A percentile compares a stretch with the other conserved stretches of the same genome.
These are phyloP conservation scores for Tetramorium simillimum DNA, from an alignment of 1,140 invertebrate species.

Conservation along the genomic window DNA sequence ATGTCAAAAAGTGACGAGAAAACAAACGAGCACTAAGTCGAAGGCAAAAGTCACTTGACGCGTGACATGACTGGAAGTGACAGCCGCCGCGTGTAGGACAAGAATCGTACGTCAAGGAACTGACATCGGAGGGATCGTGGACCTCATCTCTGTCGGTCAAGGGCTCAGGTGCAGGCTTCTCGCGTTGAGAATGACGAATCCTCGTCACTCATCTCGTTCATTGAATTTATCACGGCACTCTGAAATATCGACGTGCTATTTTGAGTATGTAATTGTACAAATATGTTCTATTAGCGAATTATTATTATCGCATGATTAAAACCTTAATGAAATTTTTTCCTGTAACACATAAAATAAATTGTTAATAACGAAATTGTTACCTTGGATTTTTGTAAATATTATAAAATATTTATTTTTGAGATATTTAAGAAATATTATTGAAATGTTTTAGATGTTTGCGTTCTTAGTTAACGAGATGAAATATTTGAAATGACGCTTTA, in stretches of 20 bases:
- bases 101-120: slow-evolving; percentile 67
- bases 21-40: slow-evolving; percentile 24
- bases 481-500: slow-evolving; percentile 53
- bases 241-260: not conserved
- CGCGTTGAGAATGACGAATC: slow-evolving; percentile 69
- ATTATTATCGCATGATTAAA: slow-evolving; percentile 5
- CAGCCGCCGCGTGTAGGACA: slow-evolving; percentile 72
- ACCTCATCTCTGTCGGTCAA: slow-evolving; percentile 50
- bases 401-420: not conserved
- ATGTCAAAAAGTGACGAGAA: slow-evolving; percentile 25
- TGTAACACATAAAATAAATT: not conserved
- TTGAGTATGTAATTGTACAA: not conserved
- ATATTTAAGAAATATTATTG: not conserved
- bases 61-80: slow-evolving; percentile 74
- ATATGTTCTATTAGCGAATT: slow-evolving; percentile 7
- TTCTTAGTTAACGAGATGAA: slow-evolving; percentile 19
- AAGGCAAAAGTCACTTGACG: slow-evolving; percentile 72
- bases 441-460: not conserved
- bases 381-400: not conserved
- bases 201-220: slow-evolving; percentile 53
- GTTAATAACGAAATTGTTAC: not conserved
- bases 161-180: slow-evolving; percentile 39
- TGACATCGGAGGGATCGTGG: slow-evolving; percentile 50
- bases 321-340: not conserved
- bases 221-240: slow-evolving; percentile 26